Conservation (phyloP, 2,888 invertebrate species). For the Mimas tiliae region DNA sequence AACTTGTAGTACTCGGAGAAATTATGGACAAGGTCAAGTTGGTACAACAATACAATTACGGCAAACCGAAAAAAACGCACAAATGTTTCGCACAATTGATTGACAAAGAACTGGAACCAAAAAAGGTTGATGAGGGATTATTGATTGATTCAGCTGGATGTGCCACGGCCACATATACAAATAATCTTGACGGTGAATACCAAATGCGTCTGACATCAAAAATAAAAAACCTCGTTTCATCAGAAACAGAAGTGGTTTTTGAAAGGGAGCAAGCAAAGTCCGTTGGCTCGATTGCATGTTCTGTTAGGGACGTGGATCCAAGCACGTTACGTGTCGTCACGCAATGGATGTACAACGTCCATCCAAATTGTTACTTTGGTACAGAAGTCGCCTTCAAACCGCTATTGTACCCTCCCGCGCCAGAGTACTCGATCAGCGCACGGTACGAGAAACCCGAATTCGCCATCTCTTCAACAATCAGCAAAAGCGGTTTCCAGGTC, state of each 20-base stretch:
- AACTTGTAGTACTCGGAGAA: constrained; percentile 64
- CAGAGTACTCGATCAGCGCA: constrained; percentile 68
- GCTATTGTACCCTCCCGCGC: constrained; percentile 54
- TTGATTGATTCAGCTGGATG: constrained; percentile 69
- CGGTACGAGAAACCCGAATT: constrained; percentile 63
- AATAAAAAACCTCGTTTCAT: constrained; percentile 71
- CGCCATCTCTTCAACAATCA: constrained; percentile 66
- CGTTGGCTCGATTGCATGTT: constrained; percentile 59
- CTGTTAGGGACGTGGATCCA: constrained; percentile 71
- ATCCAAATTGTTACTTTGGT: constrained; percentile 65
- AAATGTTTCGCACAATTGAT: constrained; percentile 65
- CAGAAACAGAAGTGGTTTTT: constrained; percentile 71
- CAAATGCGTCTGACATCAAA: constrained; percentile 70
- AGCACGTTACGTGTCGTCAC: constrained; percentile 64
- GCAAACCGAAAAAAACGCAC: constrained; percentile 67
- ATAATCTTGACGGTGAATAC: constrained; percentile 59
- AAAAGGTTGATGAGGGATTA: constrained; percentile 60
- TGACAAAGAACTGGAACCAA: constrained; percentile 71
- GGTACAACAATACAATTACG: constrained; percentile 74
- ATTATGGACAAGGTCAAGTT: constrained; percentile 71
- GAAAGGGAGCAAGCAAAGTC: constrained; percentile 65
- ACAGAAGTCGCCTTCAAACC: constrained; percentile 67
- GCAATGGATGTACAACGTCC: constrained; percentile 70
- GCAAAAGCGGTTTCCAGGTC: constrained; percentile 66
- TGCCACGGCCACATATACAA: constrained; percentile 71